A percentile compares a stretch with the other conserved stretches of the same genome.
phyloP scores from a whole-genome alignment of 2,888 invertebrate genomes.

The Apantesis nais region DNA sequence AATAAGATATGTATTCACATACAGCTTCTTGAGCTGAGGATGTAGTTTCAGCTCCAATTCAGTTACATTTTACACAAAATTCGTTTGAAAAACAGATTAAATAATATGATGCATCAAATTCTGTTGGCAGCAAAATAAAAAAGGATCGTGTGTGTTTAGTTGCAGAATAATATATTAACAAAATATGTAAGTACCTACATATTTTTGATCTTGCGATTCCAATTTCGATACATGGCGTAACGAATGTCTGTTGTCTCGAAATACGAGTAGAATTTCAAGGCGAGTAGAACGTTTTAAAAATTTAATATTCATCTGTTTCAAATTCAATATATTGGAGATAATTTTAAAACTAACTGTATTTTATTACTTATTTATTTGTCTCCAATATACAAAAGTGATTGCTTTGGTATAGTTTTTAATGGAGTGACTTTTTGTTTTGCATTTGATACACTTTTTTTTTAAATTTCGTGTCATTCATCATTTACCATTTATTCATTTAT shows the following conservation, averaged over 20 bases:
- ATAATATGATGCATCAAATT: background rate
- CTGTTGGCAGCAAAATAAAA: slow-evolving; percentile 1
- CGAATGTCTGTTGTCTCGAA: background rate
- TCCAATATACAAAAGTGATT: background rate
- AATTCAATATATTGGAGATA: background rate
- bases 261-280: slow-evolving; percentile 7
- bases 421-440: background rate
- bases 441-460: background rate
- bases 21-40: background rate
- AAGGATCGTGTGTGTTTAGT: background rate
- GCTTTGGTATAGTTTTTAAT: background rate
- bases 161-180: background rate
- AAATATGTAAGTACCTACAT: background rate
- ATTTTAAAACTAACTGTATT: background rate
- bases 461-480: too few species aligned
- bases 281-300: background rate
- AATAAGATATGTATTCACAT: too few species aligned
- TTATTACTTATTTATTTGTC: background rate
- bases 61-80: background rate
- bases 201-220: background rate
- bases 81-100: background rate
- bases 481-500: too few species aligned
- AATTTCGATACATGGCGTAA: slow-evolving; percentile 6
- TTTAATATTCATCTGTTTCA: background rate
- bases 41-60: background rate